Base-by-base conservation (phyloP, 1,140 invertebrate genomes). In the Bombus terrestris region DNA sequence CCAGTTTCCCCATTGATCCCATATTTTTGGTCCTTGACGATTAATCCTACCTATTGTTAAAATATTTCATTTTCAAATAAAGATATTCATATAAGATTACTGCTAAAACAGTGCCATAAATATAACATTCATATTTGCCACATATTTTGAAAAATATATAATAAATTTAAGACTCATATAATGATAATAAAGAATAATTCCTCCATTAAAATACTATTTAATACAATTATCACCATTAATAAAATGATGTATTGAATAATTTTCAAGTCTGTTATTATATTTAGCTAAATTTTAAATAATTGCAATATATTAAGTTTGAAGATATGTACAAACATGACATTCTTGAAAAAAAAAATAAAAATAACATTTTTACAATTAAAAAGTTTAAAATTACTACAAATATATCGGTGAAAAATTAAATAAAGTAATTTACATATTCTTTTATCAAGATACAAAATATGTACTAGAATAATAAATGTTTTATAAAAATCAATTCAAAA, bases 1-100 rank as follows among this genome's bases (percentile, higher is more conserved):
- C 95, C 95, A 96, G 89, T 94, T 95, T 62, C 94, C 92, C 95
- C 94, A 95, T 77, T 94, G 94, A 87, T 95, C 94, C 95, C 95
- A 95, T 72, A 95, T 92, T 89, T 95, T 95, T 66, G 92, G 91
- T 41, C 85, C 85, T 64, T 89, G 53, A 72, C 82, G 80, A n/a
- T 3, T 28, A 3, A 72, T 72, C 74, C 75, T 84, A 43, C 73
- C 79, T 91, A 8, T 32, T 5, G 41, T 66, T 59, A 86, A 74
- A 79, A 79, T 53, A 62, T 66, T 39, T 72, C 12, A 28, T 71
- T 41, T 69, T 28, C 12, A 75, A 18, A 43, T 75, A 22, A 28
- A 82, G 43, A 71, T 41, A 41, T n/a, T 28, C 22, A 3, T 68
- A 22, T 25, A 43, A 68, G 22, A 47, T 68, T 66, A 68, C 22